phyloP scores from a whole-genome alignment of 2,888 invertebrate species.

The Encarsia formosa region DNA sequence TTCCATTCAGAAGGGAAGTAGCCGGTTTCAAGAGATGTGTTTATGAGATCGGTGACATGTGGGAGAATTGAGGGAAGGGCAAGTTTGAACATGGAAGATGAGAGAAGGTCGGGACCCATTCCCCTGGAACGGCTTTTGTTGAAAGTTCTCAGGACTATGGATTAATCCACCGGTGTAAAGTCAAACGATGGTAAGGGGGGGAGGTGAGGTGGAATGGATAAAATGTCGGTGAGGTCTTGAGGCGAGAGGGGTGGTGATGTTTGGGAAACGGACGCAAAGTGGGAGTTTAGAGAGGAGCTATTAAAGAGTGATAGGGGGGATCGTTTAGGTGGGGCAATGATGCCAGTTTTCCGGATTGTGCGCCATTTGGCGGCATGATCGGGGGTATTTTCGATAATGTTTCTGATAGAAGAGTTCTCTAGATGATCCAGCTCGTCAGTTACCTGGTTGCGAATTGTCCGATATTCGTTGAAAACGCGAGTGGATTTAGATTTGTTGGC shows the following conservation, averaged over 20 bases:
- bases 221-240: too few species aligned
- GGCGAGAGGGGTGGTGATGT: too few species aligned
- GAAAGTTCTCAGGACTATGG: not conserved
- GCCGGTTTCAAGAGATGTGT: not conserved
- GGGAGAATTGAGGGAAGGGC: not conserved
- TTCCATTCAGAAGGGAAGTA: not conserved
- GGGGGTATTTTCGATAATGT: not conserved
- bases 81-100: not conserved
- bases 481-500: not conserved
- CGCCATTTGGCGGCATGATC: not conserved
- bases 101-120: not conserved
- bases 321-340: not conserved
- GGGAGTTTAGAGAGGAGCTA: not conserved
- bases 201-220: not conserved
- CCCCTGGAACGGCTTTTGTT: not conserved
- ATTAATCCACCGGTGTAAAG: not conserved
- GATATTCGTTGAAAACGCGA: not conserved
- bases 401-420: not conserved
- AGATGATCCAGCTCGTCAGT: not conserved
- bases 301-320: not conserved
- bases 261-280: not conserved
- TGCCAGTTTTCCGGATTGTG: not conserved
- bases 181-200: not conserved
- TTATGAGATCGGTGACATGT: not conserved
- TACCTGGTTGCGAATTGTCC: not conserved